Evolutionary conservation across 2,797 vertebrate species (phyloP), one percentile per base, ranked within the genome.

Genomic region (Falco berigora): DNA sequence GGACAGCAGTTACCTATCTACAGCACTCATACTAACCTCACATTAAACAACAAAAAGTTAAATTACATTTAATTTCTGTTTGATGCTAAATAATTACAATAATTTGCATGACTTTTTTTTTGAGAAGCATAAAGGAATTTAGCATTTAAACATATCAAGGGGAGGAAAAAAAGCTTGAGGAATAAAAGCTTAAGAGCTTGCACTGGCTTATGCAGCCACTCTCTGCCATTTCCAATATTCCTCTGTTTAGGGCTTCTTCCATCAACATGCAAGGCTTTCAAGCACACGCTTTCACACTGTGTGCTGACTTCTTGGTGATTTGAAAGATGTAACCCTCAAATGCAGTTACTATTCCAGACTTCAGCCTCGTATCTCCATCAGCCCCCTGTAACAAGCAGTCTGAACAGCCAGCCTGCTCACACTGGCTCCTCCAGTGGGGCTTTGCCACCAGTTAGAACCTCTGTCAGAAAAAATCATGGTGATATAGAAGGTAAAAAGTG

Each of bases 311-410:
- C 72, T 38, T 30, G 24, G 34, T 49, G 40, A 86, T 71, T 62
- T 94, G 79, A 90, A 91, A 73, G 49, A 75, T 9, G 30, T 40
- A 46, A 75, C 23, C 17, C 32, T 64, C 68, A 83, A 67, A 83
- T 13, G 24, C 5, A 78, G 53, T 20, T 25, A 23, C 30, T 83
- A 1, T 38, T 86, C 59, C 38, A 81, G 46, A 71, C 8, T 82
- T 28, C 50, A 86, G 46, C 59, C 10, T 84, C 59, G 23, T 5
- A n/a, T 17, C 15, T 49, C 42, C 24, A 3, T 32, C 30, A 84
- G 42, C 4, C 4, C 13, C 6, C 6, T 0, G 0, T 44, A 63
- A 63, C 19, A n/a, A 12, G 5, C 0, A 0, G 24, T 21, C 24
- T 8, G 15, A 94, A 73, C 30, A 46, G 19, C 22, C 78, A 73